Evolutionary conservation across 1,140 invertebrate genomes (phyloP).

Genomic region (Drosophila aff.): DNA sequence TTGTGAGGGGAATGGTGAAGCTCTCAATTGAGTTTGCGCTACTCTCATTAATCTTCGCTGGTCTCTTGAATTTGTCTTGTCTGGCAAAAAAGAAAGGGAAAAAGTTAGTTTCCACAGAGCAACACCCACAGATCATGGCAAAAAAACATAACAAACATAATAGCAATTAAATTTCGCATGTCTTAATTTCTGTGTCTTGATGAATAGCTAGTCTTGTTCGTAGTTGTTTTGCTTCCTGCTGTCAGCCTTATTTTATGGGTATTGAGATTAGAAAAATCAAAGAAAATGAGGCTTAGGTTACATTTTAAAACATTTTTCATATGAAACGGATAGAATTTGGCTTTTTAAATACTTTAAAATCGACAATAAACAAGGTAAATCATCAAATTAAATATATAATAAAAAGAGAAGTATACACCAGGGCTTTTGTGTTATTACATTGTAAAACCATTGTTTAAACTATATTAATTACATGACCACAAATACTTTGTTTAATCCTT

Average conservation of each 20-base stretch:
- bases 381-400: not conserved
- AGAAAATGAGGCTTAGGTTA: not conserved
- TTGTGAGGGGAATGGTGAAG: not conserved
- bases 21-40: conserved; percentile 14
- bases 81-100: not conserved
- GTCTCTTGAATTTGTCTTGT: conserved; percentile 1
- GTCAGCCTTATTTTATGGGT: conserved; percentile 27
- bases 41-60: conserved; percentile 37
- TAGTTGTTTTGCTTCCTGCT: not conserved
- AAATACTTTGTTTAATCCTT: not conserved
- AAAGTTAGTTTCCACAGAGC: no score
- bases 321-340: not conserved
- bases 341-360: no score
- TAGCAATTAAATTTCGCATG: conserved; percentile 40
- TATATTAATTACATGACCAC: not conserved
- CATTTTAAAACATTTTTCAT: not conserved
- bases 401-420: not conserved
- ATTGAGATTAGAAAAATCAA: not conserved
- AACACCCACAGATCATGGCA: not conserved
- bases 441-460: conserved; percentile 3
- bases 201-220: no score
- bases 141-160: conserved; percentile 31
- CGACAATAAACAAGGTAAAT: not conserved
- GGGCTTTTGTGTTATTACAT: not conserved
- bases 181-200: not conserved